These are phyloP conservation scores for Eupithecia abbreviata DNA, from an alignment of 2,888 invertebrate species.

Conservation along the genomic window DNA sequence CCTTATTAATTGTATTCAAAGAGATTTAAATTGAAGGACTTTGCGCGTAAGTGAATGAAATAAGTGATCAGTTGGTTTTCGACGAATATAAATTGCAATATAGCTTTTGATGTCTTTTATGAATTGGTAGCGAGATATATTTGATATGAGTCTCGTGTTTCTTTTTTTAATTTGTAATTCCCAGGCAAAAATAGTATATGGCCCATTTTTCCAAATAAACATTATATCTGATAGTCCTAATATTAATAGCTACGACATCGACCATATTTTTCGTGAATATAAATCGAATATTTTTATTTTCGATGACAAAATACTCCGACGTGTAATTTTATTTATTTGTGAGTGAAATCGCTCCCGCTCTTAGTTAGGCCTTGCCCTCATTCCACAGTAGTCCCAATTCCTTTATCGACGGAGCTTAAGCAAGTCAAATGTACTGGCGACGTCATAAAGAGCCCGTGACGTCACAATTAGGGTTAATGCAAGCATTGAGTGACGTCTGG, in stretches of 20 bases:
- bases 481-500: slow-evolving; percentile 52
- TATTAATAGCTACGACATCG: neutral
- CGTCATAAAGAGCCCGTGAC: slow-evolving; percentile 59
- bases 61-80: neutral
- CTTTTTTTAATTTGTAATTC: neutral
- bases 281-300: neutral
- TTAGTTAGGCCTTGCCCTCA: slow-evolving; percentile 21
- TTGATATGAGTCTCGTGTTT: neutral
- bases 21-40: neutral
- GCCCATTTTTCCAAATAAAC: neutral
- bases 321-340: neutral
- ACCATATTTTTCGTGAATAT: neutral
- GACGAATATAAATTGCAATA: neutral
- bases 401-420: slow-evolving; percentile 61
- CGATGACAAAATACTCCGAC: neutral
- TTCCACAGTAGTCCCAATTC: slow-evolving; percentile 52
- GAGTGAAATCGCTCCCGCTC: slow-evolving; percentile 41
- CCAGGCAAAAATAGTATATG: neutral
- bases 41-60: neutral
- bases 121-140: neutral
- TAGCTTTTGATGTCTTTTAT: neutral
- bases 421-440: slow-evolving; percentile 55
- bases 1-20: slow-evolving; percentile 15
- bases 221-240: neutral
- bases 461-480: slow-evolving; percentile 65